Evolutionary conservation across 2,888 invertebrate species (phyloP), one percentile per base, ranked within the genome.

Genomic region (Tetragonula carbonaria): DNA sequence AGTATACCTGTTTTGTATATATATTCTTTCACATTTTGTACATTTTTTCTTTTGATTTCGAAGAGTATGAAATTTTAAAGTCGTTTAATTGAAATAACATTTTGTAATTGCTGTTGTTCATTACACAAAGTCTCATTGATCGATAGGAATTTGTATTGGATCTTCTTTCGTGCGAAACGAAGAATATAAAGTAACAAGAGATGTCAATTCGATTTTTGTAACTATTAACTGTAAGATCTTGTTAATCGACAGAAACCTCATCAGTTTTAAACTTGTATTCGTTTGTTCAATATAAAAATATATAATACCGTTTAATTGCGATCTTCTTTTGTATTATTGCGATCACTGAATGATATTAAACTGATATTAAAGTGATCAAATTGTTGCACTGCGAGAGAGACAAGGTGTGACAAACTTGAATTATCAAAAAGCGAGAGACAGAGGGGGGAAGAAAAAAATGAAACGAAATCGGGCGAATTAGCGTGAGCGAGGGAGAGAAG

Each of bases 401-500:
- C 1, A n/a, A 14, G n/a, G 57, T 2, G 4, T 5, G 62, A 62
- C 23, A 62, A 16, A 28, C 23, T 28, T 1, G 0, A 28, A 62
- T 62, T 28, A 28, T 11, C 0, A 4, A 21, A 13, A 65, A 23
- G 23, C 5, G 23, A 28, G 23, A 62, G 62, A 6, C 6, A 16
- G 62, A 6, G 23, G 23, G 23, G 23, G 6, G n/a, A 4, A 23
- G 8, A 2, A 16, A 66, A 8, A 8, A 63, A 33, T 51, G 53
- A 51, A 63, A 18, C 18, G 11, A 73, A 71, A 18, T 55, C 33
- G 55, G 38, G 2, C 13, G 67, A 65, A 78, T 74, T 78, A 53
- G 67, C n/a, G 53, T 75, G 66, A 23, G 23, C 62, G 45, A 78
- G 82, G 76, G 62, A 68, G 57, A 59, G 78, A 87, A 77, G 87